These are phyloP conservation scores for Paramormyrops kingsleyae DNA, from an alignment of 2,113 vertebrate genomes.

Conservation along the genomic window DNA sequence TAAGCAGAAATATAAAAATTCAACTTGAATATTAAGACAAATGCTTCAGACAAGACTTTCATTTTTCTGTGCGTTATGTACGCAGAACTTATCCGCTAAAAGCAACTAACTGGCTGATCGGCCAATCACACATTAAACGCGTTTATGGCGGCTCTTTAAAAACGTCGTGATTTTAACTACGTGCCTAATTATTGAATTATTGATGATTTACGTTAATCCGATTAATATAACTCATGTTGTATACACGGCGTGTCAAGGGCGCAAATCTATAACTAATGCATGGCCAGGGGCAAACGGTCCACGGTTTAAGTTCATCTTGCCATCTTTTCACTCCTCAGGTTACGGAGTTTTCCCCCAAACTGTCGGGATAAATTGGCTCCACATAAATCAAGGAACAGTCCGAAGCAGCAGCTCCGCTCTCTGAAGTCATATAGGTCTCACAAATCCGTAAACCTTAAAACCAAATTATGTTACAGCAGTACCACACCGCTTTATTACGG, in stretches of 20 bases:
- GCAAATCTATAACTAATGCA: conserved; percentile 50
- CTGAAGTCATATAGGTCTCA: conserved; percentile 47
- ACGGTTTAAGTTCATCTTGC: conserved; percentile 48
- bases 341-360: conserved; percentile 51
- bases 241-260: conserved; percentile 50
- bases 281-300: conserved; percentile 52
- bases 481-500: conserved; percentile 10
- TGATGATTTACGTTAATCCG: conserved; percentile 60
- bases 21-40: background rate
- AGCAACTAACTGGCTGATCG: background rate
- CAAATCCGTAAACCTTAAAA: conserved; percentile 23
- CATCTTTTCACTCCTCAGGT: conserved; percentile 56
- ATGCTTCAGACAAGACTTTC: background rate
- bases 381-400: conserved; percentile 63
- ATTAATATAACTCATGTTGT: conserved; percentile 53
- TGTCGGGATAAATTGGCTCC: conserved; percentile 43
- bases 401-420: conserved; percentile 49
- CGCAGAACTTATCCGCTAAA: background rate
- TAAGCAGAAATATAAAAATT: background rate
- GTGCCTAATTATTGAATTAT: conserved; percentile 56
- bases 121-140: background rate
- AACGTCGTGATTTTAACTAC: conserved; percentile 26
- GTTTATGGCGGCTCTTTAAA: background rate
- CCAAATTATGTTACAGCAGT: conserved; percentile 4
- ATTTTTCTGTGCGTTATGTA: background rate